Evolutionary conservation across 2,888 invertebrate genomes (phyloP).

Genomic region (Lasius fuliginosus): DNA sequence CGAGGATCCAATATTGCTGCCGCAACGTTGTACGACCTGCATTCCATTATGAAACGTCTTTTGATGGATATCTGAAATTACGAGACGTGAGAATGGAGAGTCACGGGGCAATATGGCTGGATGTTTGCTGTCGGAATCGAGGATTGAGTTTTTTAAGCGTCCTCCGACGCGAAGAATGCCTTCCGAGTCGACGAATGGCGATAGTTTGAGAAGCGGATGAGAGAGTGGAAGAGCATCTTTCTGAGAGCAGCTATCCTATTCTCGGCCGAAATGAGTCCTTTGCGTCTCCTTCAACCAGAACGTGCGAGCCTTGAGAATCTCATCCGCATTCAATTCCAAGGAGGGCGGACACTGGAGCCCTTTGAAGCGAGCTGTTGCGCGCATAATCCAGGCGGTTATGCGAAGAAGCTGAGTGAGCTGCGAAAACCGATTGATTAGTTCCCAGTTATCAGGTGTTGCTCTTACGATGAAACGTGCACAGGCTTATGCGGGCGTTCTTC

Average conservation of each 20-base stretch:
- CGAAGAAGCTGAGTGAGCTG: background rate
- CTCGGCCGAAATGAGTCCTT: rapidly evolving
- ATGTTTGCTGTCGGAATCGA: background rate
- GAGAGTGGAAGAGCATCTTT: background rate
- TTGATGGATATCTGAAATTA: slow-evolving; percentile 5
- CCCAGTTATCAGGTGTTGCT: background rate
- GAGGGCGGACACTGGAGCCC: background rate
- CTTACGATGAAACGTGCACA: background rate
- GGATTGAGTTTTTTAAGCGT: background rate
- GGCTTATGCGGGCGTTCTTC: background rate
- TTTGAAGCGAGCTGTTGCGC: background rate
- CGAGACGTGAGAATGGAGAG: background rate
- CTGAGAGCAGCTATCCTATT: background rate
- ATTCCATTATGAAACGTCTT: background rate
- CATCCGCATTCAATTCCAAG: background rate
- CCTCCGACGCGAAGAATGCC: slow-evolving; percentile 9
- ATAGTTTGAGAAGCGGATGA: background rate
- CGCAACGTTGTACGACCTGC: background rate
- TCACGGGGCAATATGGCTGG: background rate
- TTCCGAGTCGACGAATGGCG: background rate
- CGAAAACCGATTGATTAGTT: background rate
- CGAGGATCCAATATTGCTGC: slow-evolving; percentile 4
- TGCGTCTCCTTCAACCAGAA: background rate
- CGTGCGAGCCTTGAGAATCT: background rate
- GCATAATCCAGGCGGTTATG: background rate